phyloP scores from a whole-genome alignment of 2,113 vertebrate species.

The Amblyornis subalaris region DNA sequence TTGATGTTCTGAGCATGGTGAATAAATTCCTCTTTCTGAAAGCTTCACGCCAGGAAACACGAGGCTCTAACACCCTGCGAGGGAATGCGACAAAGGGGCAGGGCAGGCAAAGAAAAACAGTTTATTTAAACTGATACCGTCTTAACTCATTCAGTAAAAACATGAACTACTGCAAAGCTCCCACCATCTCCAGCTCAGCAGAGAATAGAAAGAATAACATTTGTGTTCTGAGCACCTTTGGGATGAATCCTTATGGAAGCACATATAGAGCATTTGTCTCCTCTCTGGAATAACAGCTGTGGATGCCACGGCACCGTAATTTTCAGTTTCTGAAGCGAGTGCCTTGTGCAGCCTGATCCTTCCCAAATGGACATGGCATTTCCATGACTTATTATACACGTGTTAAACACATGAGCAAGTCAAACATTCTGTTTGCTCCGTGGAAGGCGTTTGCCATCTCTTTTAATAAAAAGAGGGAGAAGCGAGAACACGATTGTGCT shows the following conservation, averaged over 20 bases:
- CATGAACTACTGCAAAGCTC: neutral
- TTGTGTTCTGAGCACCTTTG: neutral
- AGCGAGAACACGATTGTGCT: neutral
- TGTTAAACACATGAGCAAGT: conserved; percentile 35
- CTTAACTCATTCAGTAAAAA: neutral
- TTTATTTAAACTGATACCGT: neutral
- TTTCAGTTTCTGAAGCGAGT: conserved; percentile 8
- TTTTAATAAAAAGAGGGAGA: conserved; percentile 18
- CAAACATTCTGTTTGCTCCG: neutral
- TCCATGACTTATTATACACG: conserved; percentile 7
- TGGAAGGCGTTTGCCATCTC: neutral
- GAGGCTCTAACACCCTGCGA: neutral
- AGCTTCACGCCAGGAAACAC: neutral
- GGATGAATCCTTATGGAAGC: conserved; percentile 3
- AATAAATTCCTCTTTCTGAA: conserved; percentile 4
- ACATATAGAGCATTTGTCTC: neutral
- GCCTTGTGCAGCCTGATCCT: conserved; percentile 20
- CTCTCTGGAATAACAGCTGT: conserved; percentile 14
- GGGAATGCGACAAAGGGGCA: neutral
- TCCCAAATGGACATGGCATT: conserved; percentile 9
- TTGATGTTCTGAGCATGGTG: neutral
- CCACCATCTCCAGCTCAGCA: neutral
- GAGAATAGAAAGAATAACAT: conserved; percentile 17
- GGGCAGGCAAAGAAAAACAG: neutral
- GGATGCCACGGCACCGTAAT: neutral